Evolutionary conservation across 2,888 invertebrate genomes (phyloP).

Genomic region (Fragum sueziense): DNA sequence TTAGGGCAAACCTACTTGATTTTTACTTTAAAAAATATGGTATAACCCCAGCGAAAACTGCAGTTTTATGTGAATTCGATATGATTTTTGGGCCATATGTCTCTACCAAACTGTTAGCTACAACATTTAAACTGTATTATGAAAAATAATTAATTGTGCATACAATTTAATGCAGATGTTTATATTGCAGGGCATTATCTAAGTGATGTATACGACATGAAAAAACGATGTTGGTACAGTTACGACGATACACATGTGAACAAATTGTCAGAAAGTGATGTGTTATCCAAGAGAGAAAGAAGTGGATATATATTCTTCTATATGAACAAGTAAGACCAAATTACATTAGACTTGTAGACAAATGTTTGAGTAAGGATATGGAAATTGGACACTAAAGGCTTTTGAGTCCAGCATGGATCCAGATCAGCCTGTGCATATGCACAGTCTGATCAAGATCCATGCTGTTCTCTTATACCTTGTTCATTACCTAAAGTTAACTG

Average conservation of each 20-base stretch:
- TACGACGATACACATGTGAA: conserved; percentile 76
- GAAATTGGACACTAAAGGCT: background rate
- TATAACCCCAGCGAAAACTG: too few relatives aligned
- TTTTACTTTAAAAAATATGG: too few relatives aligned
- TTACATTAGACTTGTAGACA: background rate
- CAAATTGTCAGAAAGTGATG: conserved; percentile 68
- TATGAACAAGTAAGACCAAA: conserved; percentile 72
- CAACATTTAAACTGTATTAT: too few relatives aligned
- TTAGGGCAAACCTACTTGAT: too few relatives aligned
- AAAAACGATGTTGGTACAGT: conserved; percentile 74
- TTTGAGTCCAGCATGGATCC: too few relatives aligned
- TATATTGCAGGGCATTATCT: conserved; percentile 75
- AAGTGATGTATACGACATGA: conserved; percentile 76
- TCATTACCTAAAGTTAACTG: too few relatives aligned
- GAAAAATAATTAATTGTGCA: too few relatives aligned
- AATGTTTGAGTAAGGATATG: background rate
- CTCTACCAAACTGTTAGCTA: too few relatives aligned
- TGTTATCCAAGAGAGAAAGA: conserved; percentile 67
- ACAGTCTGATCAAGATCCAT: background rate
- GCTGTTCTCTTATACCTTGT: too few relatives aligned
- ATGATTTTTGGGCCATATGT: too few relatives aligned
- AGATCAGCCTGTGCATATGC: background rate
- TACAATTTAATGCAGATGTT: too few relatives aligned
- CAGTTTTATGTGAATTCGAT: too few relatives aligned
- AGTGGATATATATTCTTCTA: conserved; percentile 80